phyloP scores from a whole-genome alignment of 2,888 invertebrate species.

The Drosophila mayaguana region DNA sequence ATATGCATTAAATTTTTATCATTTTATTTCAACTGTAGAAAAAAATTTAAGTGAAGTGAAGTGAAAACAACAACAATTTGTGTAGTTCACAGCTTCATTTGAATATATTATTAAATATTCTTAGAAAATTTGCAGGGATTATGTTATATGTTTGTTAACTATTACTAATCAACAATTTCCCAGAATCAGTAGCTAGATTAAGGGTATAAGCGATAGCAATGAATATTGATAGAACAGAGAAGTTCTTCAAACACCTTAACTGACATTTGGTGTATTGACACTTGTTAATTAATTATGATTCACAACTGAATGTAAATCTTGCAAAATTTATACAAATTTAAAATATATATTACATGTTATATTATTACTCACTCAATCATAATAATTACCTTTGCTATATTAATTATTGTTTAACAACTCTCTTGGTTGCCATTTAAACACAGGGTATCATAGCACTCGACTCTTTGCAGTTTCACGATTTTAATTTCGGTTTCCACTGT shows the following conservation, averaged over 20 bases:
- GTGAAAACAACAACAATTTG: too few relatives aligned
- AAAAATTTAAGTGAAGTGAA: too few relatives aligned
- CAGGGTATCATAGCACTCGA: conserved; percentile 8
- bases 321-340: too few relatives aligned
- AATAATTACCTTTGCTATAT: not conserved
- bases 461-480: not conserved
- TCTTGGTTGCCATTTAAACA: too few relatives aligned
- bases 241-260: not conserved
- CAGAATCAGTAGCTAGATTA: not conserved
- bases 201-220: not conserved
- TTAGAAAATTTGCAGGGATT: not conserved
- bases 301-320: too few relatives aligned
- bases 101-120: not conserved
- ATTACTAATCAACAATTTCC: not conserved
- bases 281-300: too few relatives aligned
- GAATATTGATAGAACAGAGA: not conserved
- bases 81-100: too few relatives aligned
- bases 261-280: too few relatives aligned
- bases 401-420: not conserved
- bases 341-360: too few relatives aligned
- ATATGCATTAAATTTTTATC: too few relatives aligned
- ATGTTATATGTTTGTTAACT: not conserved
- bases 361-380: too few relatives aligned
- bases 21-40: too few relatives aligned
- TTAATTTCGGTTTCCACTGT: conserved; percentile 21